phyloP scores from a whole-genome alignment of 2,113 vertebrate genomes.

The Mesocricetus auratus region DNA sequence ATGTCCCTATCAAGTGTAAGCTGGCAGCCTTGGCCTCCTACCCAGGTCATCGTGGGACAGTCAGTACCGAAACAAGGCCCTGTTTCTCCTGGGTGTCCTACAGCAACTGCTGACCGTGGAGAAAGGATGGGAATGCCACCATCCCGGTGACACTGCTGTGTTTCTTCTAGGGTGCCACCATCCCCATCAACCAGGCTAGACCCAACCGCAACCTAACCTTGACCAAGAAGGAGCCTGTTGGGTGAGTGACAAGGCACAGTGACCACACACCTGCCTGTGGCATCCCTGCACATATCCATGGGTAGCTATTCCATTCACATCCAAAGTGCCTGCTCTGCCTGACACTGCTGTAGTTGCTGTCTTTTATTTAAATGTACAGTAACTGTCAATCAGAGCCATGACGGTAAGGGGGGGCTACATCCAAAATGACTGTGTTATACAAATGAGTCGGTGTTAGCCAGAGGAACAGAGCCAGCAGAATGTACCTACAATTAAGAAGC shows the following conservation, averaged over 20 bases:
- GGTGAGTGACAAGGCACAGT: constrained; percentile 82
- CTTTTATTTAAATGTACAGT: not conserved
- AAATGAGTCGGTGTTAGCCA: not conserved
- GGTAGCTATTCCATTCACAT: not conserved
- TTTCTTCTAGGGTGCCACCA: constrained; percentile 88
- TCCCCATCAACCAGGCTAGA: constrained; percentile 92
- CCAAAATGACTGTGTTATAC: not conserved
- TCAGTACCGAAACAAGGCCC: not conserved
- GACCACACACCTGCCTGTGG: not conserved
- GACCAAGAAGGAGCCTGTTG: constrained; percentile 90
- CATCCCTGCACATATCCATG: not conserved
- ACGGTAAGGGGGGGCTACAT: not conserved
- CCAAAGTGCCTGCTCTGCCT: not conserved
- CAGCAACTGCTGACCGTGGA: not conserved
- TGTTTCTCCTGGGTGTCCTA: not conserved
- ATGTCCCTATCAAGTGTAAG: not conserved
- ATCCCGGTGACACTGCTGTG: not conserved
- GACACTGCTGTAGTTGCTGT: not conserved
- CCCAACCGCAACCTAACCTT: constrained; percentile 91
- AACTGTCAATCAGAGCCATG: not conserved
- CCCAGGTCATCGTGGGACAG: not conserved
- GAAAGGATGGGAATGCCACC: too few species aligned
- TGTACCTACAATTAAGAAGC: not conserved
- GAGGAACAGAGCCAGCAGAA: not conserved
- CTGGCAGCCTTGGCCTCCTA: not conserved